phyloP scores from a whole-genome alignment of 2,113 vertebrate genomes.

The Clarias macrocephalus region DNA sequence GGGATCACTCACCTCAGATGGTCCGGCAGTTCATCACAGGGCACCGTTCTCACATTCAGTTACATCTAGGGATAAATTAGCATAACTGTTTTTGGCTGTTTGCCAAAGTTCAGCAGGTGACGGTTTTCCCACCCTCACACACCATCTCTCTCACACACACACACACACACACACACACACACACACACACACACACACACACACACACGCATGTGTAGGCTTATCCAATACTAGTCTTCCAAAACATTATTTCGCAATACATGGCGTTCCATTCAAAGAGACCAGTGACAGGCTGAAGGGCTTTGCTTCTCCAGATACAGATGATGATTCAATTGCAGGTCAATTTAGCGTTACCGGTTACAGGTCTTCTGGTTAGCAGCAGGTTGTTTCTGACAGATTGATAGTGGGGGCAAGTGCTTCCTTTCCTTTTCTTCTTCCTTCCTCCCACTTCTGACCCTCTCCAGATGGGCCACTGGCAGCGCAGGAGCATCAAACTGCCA shows the following conservation, averaged over 20 bases:
- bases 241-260: neutral
- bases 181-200: too few relatives aligned
- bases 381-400: slow-evolving; percentile 44
- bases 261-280: too few relatives aligned
- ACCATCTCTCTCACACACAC: too few relatives aligned
- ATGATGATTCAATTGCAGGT: slow-evolving; percentile 3
- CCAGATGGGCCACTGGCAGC: slow-evolving; percentile 85
- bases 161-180: too few relatives aligned
- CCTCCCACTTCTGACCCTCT: slow-evolving; percentile 54
- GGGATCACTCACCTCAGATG: neutral
- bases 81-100: neutral
- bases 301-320: neutral
- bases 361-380: slow-evolving; percentile 43
- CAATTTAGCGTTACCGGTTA: neutral
- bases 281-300: too few relatives aligned
- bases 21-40: neutral
- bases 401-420: slow-evolving; percentile 28
- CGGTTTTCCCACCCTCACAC: neutral
- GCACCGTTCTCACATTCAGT: slow-evolving; percentile 7
- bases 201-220: too few relatives aligned
- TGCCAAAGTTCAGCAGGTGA: neutral
- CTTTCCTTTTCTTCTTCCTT: slow-evolving; percentile 9
- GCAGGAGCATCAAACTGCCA: slow-evolving; percentile 82
- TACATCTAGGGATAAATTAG: neutral
- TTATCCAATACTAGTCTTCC: neutral